Conservation (phyloP, 2,113 vertebrate genomes). For the Labeo catla region DNA sequence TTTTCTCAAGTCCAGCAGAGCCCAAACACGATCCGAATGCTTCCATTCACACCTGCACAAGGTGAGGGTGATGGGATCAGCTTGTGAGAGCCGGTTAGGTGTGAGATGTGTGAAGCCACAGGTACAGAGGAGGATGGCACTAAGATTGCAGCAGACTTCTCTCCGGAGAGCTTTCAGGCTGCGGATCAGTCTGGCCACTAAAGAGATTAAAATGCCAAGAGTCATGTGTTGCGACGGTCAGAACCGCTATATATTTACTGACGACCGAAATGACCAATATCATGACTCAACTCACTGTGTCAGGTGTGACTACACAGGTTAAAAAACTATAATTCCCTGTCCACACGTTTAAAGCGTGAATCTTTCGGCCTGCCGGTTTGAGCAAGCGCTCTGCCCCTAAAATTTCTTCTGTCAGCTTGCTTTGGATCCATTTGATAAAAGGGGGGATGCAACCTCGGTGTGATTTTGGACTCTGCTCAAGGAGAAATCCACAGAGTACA, state of each 20-base stretch:
- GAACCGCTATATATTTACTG: constrained; percentile 17
- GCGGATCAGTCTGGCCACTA: background rate
- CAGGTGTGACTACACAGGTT: constrained; percentile 18
- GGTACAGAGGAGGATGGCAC: constrained; percentile 16
- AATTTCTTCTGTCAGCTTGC: constrained; percentile 2
- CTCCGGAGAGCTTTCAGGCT: constrained; percentile 9
- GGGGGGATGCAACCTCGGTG: constrained; percentile 12
- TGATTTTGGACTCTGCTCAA: constrained; percentile 24
- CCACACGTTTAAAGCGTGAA: constrained; percentile 20
- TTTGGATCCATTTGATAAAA: constrained; percentile 38
- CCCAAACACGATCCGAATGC: constrained; percentile 16
- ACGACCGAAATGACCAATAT: constrained; percentile 15
- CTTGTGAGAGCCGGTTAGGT: constrained; percentile 34
- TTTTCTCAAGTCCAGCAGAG: constrained; percentile 18
- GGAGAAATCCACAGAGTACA: constrained; percentile 16
- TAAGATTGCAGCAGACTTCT: constrained; percentile 18
- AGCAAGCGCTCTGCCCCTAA: background rate
- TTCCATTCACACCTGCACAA: constrained; percentile 27
- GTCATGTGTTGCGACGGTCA: background rate
- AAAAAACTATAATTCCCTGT: constrained; percentile 17
- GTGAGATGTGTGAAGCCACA: constrained; percentile 35
- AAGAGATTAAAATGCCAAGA: constrained; percentile 41
- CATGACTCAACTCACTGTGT: constrained; percentile 30
- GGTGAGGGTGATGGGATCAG: constrained; percentile 33
- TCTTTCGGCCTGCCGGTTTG: background rate